Base-by-base conservation (phyloP, 1,140 invertebrate genomes). In the Brachionus manjavacas region DNA sequence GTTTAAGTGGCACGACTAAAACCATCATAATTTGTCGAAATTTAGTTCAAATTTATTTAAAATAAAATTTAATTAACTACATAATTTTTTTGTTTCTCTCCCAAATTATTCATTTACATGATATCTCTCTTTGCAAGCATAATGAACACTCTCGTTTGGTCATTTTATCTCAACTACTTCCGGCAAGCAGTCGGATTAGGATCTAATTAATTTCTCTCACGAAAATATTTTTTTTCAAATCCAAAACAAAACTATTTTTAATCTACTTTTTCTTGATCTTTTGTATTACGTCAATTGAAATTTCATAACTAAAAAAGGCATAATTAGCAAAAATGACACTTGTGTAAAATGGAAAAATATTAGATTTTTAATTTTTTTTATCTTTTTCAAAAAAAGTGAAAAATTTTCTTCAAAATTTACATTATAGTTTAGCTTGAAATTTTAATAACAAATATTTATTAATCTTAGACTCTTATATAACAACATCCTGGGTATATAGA, bases 21-120 rank as follows among this genome's bases (percentile, higher is more conserved):
- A 68, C 66, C 25, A 31, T 31, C 66, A 68, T 14, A 68, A 68
- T 35, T 68, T 66, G 12, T 39, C 31, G 31, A 68, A 68, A 68
- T 31, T 68, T 68, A 68, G 66, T 68, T 35, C 66, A 68, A 68
- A 68, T 68, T 68, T 68, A 28, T 68, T 39, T 68, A 68, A 68
- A 68, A 68, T 31, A 68, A 68, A 31, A 68, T 68, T 68, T 68
- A 31, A 68, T 31, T 31, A 68, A 31, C 31, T 68, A 68, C 66
- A 68, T 60, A 68, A 68, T 68, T 68, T 46, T 46, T 46, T 46
- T 46, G 28, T 46, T 14, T 46, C 14, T 46, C 11, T 68, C 31
- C 14, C 35, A 68, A 68, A 68, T 68, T 68, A 39, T 31, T 68
- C 25, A 68, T 31, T 39, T 68, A 39, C 11, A 39, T 39, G 9